phyloP scores from a whole-genome alignment of 1,140 invertebrate species.

The Musca domestica region DNA sequence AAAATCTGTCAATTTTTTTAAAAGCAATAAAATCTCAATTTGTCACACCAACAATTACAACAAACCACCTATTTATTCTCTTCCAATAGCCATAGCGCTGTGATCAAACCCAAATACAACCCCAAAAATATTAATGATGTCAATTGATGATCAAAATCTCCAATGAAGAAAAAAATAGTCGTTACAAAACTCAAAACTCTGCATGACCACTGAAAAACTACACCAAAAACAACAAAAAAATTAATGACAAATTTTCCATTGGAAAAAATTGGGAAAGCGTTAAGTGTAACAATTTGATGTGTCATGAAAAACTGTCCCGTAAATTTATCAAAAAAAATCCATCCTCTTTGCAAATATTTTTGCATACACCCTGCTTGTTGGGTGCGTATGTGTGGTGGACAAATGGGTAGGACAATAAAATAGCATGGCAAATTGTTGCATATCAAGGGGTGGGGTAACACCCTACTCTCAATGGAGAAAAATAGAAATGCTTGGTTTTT shows the following conservation, averaged over 20 bases:
- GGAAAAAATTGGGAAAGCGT: constrained; percentile 7
- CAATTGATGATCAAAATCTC: not conserved
- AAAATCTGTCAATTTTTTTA: too few species aligned
- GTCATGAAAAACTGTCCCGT: not conserved
- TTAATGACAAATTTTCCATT: not conserved
- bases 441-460: not conserved
- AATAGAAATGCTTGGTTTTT: too few species aligned
- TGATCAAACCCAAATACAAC: constrained; percentile 4
- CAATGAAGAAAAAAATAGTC: not conserved
- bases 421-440: constrained; percentile 18
- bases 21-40: constrained; percentile 15
- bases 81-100: not conserved
- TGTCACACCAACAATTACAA: constrained; percentile 10
- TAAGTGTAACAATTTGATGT: constrained; percentile 14
- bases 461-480: too few species aligned
- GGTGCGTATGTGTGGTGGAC: too few species aligned
- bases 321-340: not conserved
- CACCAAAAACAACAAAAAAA: not conserved
- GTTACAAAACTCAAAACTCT: not conserved
- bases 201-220: constrained; percentile 5
- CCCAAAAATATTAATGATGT: not conserved
- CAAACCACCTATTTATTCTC: constrained; percentile 5
- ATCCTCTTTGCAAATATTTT: not conserved
- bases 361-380: constrained; percentile 6
- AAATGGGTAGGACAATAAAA: too few species aligned